Conservation (phyloP, 2,113 vertebrate species). For the Hucho hucho region DNA sequence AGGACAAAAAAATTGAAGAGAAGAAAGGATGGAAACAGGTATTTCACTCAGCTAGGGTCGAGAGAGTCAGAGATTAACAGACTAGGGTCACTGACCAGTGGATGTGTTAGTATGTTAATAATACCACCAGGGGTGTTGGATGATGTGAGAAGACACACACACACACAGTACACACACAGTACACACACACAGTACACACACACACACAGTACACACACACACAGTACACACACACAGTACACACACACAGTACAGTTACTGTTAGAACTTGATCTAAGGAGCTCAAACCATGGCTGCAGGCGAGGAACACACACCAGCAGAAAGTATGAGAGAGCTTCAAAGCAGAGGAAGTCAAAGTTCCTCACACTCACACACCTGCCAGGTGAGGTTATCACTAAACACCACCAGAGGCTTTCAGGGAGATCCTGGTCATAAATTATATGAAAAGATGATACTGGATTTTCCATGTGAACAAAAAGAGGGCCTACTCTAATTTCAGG, state of each 20-base stretch:
- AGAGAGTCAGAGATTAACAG: too few species aligned
- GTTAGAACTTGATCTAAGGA: conserved; percentile 17
- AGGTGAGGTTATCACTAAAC: conserved; percentile 38
- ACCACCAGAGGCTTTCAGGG: conserved; percentile 30
- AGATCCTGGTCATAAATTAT: conserved; percentile 34
- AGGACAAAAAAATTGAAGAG: neutral
- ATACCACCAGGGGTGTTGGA: too few species aligned
- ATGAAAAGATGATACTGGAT: neutral
- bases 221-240: too few species aligned
- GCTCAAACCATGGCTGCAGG: conserved; percentile 8
- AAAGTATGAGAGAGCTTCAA: conserved; percentile 21
- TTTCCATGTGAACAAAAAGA: neutral
- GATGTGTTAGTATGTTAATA: neutral
- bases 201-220: neutral
- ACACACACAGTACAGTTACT: neutral
- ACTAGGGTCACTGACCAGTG: too few species aligned
- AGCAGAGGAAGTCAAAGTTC: conserved; percentile 28
- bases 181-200: neutral
- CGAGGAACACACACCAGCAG: conserved; percentile 1
- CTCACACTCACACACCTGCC: conserved; percentile 1
- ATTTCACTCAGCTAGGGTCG: too few species aligned
- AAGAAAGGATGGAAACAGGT: neutral
- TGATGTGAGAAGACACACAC: neutral
- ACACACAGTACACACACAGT: too few species aligned
- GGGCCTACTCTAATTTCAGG: too few species aligned